These are phyloP conservation scores for Panthera leo DNA, from an alignment of 2,113 vertebrate genomes.

Conservation along the genomic window DNA sequence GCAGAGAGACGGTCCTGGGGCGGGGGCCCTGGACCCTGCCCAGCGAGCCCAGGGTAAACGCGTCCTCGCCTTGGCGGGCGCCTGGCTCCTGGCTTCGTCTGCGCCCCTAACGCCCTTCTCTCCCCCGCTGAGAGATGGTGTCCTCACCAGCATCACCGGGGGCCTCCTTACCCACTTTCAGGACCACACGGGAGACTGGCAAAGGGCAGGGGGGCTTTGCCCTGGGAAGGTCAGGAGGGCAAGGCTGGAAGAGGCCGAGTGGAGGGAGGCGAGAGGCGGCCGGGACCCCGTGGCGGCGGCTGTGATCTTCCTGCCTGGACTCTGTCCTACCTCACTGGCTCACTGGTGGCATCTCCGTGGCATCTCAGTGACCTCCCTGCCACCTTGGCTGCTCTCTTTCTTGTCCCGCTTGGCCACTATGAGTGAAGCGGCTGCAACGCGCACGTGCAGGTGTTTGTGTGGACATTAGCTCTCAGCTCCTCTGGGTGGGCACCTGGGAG, in stretches of 20 bases:
- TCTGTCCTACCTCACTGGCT: background rate
- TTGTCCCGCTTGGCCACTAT: accelerated
- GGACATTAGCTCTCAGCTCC: no score
- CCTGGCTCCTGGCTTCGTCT: accelerated
- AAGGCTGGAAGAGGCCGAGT: accelerated
- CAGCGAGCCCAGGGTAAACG: accelerated
- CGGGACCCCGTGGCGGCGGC: accelerated
- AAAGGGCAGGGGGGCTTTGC: background rate
- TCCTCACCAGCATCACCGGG: background rate
- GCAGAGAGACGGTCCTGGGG: accelerated
- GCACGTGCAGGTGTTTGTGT: accelerated
- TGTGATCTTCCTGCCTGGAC: background rate
- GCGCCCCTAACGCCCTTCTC: background rate
- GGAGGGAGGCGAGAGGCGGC: background rate
- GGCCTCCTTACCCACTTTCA: no score
- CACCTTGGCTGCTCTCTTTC: background rate
- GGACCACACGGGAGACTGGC: background rate
- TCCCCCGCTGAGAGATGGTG: accelerated
- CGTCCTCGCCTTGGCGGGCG: accelerated
- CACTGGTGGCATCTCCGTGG: background rate
- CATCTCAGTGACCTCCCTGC: background rate
- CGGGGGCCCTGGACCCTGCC: background rate
- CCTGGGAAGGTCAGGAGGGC: background rate
- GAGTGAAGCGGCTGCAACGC: accelerated
- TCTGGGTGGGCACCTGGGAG: accelerated